phyloP scores from a whole-genome alignment of 2,797 vertebrate genomes.

The Lemur catta region DNA sequence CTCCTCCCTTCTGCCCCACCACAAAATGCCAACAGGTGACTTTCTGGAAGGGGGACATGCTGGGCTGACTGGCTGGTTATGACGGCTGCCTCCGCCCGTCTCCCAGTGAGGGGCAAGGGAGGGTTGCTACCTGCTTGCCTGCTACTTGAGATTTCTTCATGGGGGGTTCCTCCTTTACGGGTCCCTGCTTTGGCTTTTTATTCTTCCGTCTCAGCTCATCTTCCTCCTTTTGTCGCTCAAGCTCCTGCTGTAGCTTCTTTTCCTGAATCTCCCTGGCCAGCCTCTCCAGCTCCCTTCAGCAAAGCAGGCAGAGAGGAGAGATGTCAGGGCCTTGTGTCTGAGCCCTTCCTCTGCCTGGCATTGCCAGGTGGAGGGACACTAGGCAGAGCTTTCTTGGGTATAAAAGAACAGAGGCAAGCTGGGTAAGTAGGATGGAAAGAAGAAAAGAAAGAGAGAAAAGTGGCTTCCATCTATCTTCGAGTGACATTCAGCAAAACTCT shows the following conservation, averaged over 20 bases:
- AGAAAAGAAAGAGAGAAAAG: background rate
- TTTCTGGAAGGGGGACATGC: background rate
- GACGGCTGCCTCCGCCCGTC: background rate
- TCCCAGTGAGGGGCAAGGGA: background rate
- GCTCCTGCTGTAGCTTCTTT: slow-evolving; percentile 83
- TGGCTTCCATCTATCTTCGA: background rate
- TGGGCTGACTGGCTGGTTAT: background rate
- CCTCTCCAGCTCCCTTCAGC: slow-evolving; percentile 83
- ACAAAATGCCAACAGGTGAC: background rate
- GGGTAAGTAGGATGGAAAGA: background rate
- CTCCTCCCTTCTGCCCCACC: background rate
- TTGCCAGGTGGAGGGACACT: too few species aligned
- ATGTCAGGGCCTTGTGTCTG: background rate
- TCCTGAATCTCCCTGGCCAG: slow-evolving; percentile 81
- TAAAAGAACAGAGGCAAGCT: background rate
- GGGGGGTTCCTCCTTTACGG: slow-evolving; percentile 74
- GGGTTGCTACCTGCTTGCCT: slow-evolving; percentile 82
- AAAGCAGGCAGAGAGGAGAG: slow-evolving; percentile 8
- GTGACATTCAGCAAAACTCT: background rate
- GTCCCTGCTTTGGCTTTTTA: slow-evolving; percentile 83
- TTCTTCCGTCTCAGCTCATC: slow-evolving; percentile 86
- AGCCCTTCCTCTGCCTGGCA: background rate
- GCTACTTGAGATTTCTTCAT: slow-evolving; percentile 81
- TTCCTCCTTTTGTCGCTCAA: slow-evolving; percentile 83
- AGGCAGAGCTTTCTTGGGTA: background rate